Conservation (phyloP, 2,797 vertebrate genomes). For the Crocidura indochinensis region DNA sequence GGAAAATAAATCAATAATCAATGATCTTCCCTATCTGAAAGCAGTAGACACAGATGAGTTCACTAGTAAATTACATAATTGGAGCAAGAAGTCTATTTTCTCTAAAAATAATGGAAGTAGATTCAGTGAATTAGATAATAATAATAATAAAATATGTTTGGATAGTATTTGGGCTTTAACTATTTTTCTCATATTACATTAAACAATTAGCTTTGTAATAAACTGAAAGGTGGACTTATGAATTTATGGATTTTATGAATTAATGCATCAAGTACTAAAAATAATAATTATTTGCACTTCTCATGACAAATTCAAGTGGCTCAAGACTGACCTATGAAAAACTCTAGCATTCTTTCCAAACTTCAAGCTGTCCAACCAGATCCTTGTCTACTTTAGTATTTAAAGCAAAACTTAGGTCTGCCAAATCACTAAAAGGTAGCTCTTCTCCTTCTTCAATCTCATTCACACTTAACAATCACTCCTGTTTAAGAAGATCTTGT, state of each 20-base stretch:
- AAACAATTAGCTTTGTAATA: background rate
- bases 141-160: background rate
- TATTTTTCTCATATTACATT: background rate
- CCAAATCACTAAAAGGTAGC: conserved; percentile 84
- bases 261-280: background rate
- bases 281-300: background rate
- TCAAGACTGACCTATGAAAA: background rate
- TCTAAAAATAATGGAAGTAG: background rate
- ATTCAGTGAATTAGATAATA: background rate
- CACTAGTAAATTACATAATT: background rate
- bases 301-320: background rate
- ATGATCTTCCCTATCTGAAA: background rate
- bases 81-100: background rate
- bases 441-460: conserved; percentile 94
- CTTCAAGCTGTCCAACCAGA: background rate
- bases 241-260: background rate
- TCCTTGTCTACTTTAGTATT: conserved; percentile 74
- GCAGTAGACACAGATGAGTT: background rate
- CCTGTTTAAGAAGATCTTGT: conserved; percentile 89
- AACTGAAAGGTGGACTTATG: background rate
- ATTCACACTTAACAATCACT: conserved; percentile 91
- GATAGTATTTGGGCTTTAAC: conserved; percentile 5
- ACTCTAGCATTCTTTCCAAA: background rate
- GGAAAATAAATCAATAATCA: background rate
- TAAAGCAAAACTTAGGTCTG: conserved; percentile 65